These are phyloP conservation scores for Caenorhabditis tropicalis DNA, from an alignment of 1,140 invertebrate genomes.

Conservation along the genomic window DNA sequence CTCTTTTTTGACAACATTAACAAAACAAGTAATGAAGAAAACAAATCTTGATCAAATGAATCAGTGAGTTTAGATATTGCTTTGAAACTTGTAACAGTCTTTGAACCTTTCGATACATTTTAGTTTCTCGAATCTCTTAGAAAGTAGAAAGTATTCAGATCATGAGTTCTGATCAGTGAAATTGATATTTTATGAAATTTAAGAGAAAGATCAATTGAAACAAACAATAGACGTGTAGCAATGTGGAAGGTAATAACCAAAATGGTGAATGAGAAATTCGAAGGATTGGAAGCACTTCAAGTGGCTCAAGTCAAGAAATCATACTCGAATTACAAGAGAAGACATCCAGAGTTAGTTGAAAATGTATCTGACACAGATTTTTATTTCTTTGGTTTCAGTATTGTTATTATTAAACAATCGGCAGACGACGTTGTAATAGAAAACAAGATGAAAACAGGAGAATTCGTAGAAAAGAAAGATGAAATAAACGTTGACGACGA, in stretches of 20 bases:
- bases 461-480: no score
- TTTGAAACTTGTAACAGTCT: no score
- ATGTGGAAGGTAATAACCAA: background rate
- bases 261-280: background rate
- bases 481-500: no score
- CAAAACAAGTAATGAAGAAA: background rate
- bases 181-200: background rate
- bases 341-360: background rate
- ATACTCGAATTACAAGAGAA: background rate
- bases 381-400: no score
- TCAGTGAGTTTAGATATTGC: background rate
- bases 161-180: no score
- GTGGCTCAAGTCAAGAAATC: background rate
- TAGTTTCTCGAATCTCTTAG: no score
- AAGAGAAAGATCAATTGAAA: background rate
- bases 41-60: background rate
- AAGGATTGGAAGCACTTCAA: background rate
- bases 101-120: no score
- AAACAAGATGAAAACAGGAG: no score
- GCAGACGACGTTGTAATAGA: no score
- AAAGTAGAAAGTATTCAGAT: no score
- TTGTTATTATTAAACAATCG: no score
- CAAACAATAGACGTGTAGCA: background rate
- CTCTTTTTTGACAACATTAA: background rate
- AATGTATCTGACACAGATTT: no score